Conservation (phyloP, 1,140 invertebrate genomes). For the Drosophila kikkawai region DNA sequence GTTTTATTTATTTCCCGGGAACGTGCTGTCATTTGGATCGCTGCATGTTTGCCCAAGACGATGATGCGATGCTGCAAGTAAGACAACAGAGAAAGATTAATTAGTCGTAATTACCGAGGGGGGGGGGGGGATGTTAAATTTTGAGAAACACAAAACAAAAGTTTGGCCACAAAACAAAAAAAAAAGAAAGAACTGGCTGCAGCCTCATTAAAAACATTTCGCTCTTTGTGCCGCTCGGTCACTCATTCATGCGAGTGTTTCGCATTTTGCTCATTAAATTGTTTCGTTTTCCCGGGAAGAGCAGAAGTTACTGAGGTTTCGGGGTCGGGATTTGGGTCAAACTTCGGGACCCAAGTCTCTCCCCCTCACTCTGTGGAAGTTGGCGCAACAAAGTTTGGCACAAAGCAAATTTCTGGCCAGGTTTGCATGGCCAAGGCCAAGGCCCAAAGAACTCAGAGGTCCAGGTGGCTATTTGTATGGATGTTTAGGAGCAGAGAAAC, state of each 20-base stretch:
- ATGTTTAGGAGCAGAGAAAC: background rate
- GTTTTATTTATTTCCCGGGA: conserved; percentile 49
- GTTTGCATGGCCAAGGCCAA: conserved; percentile 51
- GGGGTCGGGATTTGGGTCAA: conserved; percentile 29
- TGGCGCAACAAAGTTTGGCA: conserved; percentile 53
- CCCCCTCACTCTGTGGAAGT: conserved; percentile 8
- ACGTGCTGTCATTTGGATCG: conserved; percentile 80
- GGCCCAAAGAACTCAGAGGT: background rate
- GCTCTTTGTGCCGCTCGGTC: conserved; percentile 21
- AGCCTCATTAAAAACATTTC: conserved; percentile 68
- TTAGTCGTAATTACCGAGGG: conserved; percentile 39
- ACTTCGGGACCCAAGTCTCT: conserved; percentile 8
- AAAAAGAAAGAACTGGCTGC: background rate
- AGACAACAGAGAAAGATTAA: conserved; percentile 36
- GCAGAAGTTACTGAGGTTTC: conserved; percentile 20
- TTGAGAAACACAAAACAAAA: conserved; percentile 34
- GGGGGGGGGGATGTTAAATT: conserved; percentile 6
- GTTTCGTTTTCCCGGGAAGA: conserved; percentile 46
- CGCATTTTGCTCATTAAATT: conserved; percentile 66
- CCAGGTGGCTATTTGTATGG: conserved; percentile 20
- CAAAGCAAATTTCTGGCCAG: conserved; percentile 29
- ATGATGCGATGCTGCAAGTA: conserved; percentile 31
- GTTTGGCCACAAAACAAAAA: conserved; percentile 30
- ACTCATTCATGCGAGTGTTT: conserved; percentile 44
- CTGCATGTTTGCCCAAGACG: conserved; percentile 63